These are phyloP conservation scores for Crocodylus rhombifer DNA, from an alignment of 2,797 vertebrate species.

Conservation along the genomic window DNA sequence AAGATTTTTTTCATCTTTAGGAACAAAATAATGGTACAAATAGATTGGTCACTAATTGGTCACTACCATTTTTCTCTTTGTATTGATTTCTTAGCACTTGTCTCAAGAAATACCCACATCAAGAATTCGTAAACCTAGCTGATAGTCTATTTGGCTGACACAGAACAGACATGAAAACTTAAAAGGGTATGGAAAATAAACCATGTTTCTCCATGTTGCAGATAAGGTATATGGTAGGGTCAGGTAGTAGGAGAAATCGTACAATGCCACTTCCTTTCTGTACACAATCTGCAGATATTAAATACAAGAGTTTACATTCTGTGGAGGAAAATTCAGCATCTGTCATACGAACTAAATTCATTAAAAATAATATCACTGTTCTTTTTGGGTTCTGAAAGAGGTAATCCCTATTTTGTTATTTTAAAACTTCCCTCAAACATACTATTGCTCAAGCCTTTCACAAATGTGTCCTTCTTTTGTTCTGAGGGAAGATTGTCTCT, in stretches of 20 bases:
- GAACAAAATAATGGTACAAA: neutral
- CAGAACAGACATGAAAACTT: neutral
- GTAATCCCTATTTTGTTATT: conserved; percentile 7
- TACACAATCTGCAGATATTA: neutral
- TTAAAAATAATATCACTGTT: neutral
- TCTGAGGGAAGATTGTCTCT: neutral
- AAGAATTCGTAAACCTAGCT: neutral
- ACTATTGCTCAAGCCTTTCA: conserved; percentile 27
- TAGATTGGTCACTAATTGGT: neutral
- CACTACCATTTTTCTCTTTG: neutral
- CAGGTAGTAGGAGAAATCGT: neutral
- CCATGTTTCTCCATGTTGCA: neutral
- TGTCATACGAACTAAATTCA: neutral
- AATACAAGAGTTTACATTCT: neutral
- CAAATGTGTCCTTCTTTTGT: neutral
- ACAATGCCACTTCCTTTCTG: neutral
- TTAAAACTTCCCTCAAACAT: conserved; percentile 38
- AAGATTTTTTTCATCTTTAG: neutral
- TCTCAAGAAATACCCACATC: neutral
- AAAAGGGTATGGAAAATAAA: neutral
- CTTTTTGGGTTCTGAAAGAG: conserved; percentile 18
- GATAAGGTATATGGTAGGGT: neutral
- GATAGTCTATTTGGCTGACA: neutral
- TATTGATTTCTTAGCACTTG: neutral
- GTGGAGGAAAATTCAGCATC: neutral